A percentile compares a stretch with the other conserved stretches of the same genome.
phyloP scores from a whole-genome alignment of 1,140 invertebrate species.

The Pinna nobilis region DNA sequence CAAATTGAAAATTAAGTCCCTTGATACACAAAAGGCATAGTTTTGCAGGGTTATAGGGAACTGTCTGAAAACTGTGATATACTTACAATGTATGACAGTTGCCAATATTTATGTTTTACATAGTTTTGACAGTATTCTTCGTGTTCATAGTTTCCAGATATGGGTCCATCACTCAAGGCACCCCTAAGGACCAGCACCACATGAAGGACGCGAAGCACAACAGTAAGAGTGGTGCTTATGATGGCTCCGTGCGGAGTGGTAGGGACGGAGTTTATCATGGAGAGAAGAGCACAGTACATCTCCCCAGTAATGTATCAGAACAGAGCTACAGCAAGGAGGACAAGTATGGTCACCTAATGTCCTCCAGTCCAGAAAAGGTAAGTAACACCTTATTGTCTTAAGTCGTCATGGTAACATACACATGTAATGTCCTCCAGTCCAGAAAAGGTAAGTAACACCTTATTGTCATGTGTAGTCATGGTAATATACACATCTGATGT shows the following conservation, averaged over 20 bases:
- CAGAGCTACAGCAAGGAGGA: slow-evolving; percentile 7
- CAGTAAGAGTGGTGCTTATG: slow-evolving; percentile 7
- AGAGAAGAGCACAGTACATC: not conserved
- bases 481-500: slow-evolving; percentile 10
- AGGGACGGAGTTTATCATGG: not conserved
- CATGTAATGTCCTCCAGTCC: slow-evolving; percentile 2
- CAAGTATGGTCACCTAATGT: slow-evolving; percentile 11
- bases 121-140: no score
- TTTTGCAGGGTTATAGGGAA: no score
- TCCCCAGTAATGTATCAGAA: slow-evolving; percentile 9
- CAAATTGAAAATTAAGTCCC: no score
- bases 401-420: no score
- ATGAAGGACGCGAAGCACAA: slow-evolving; percentile 30
- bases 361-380: slow-evolving; percentile 12
- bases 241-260: not conserved
- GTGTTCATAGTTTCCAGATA: slow-evolving; percentile 31
- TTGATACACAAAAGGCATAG: no score
- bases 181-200: slow-evolving; percentile 49
- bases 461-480: no score
- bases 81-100: no score
- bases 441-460: slow-evolving; percentile 16
- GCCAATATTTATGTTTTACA: no score
- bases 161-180: slow-evolving; percentile 65
- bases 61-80: no score
- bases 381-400: no score